Base-by-base conservation (phyloP, 1,140 invertebrate genomes). In the Panulirus ornatus region DNA sequence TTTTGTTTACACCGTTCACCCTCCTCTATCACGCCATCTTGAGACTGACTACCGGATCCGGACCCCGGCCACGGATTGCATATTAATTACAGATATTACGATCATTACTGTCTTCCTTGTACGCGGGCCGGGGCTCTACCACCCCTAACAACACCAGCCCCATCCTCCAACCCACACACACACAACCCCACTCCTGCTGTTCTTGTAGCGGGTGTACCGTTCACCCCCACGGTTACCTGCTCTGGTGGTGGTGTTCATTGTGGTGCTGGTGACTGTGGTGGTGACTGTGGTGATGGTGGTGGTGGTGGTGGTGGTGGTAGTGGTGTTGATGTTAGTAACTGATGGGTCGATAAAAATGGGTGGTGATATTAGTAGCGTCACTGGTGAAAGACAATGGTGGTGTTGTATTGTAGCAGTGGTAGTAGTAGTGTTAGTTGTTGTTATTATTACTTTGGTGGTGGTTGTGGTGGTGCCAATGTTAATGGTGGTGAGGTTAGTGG, bases 31-130 rank as follows among this genome's bases (percentile, higher is more conserved):
- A 44, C 38, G 38, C 82, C 82, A 84, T 84, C 82, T 40, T 44
- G 34, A 14, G 2, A 44, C 19, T 78, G 40, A 78, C 75, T 44
- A 78, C 40, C 82, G 58, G 66, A 84, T 44, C 66, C 36, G 36
- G 38, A 84, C 9, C 63, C 82, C 40, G 34, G 38, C 66, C 83
- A 84, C 83, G 83, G 42, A 84, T 73, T 73, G 83, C 83, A 84
- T 84, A 84, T 84, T 84, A 84, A 84, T 84, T 84, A 84, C 83
- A 3, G 70, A 84, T 73, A 84, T 84, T 84, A 73, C 22, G 83
- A 44, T 84, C 66, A 84, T 84, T 73, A 84, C 40, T 36, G 83
- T 73, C 63, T 84, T 40, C 82, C 83, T 84, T 84, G 73, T 84
- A 73, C 66, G 83, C 70, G 16, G 27, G 42, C 16, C 19, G 76